Base-by-base conservation (phyloP, 1,140 invertebrate genomes). In the Heliothis virescens region DNA sequence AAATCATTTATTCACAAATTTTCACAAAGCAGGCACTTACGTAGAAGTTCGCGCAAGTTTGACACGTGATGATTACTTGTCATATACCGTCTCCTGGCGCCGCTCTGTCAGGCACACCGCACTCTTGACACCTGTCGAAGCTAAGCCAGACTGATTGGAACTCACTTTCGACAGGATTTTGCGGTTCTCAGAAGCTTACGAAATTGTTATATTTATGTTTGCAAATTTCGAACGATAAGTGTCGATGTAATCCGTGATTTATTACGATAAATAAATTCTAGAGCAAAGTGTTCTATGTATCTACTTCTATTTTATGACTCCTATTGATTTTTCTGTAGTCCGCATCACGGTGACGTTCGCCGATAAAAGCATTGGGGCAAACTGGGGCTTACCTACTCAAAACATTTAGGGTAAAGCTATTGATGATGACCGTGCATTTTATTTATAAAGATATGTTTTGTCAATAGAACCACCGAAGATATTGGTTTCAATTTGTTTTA, bases 141-240 rank as follows among this genome's bases (percentile, higher is more conserved):
- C 85, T 84, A 80, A 85, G 85, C 85, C 84, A 79, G 80, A 86
- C 83, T 87, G 86, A 89, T 89, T 89, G 85, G 81, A 81, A 65
- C 74, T 62, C 26, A 69, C 52, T 78, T 67, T 41, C 82, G 63
- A 55, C 57, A 34, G 57, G 80, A 69, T 84, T 81, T 41, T 52
- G 60, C 34, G 34, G 50, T 65, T 65, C 26, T 55, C 18, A 59
- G 29, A 55, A 57, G 53, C 29, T 57, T 53, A 52, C 77, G n/a
- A 4, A 18, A 71, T 47, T 79, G 41, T 71, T 52, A 71, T 52
- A 71, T 47, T 71, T 59, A 29, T 57, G 29, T 41, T 34, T 73
- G 53, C 10, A 47, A 57, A 57, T n/a, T 71, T 71, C 5, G 15
- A 2, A 18, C 29, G 52, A 53, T 53, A 71, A 29, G 34, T 53